phyloP scores from a whole-genome alignment of 2,113 vertebrate species.

The Dolichallabes microphthalmus region DNA sequence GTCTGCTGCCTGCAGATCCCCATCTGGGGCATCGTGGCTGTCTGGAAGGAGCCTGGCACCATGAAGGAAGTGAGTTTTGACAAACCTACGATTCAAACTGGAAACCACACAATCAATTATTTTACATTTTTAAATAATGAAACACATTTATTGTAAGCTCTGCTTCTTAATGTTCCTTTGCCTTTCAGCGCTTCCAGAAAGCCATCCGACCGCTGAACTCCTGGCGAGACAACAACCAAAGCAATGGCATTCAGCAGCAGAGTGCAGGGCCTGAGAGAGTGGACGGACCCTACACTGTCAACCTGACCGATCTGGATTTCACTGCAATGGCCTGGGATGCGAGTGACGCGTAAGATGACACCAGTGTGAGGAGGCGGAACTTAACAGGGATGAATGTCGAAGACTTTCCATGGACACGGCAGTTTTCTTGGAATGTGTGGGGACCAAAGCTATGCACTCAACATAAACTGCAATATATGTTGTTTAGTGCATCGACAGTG shows the following conservation, averaged over 20 bases:
- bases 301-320: slow-evolving; percentile 72
- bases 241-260: slow-evolving; percentile 39
- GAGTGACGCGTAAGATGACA: slow-evolving; percentile 56
- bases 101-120: neutral
- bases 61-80: slow-evolving; percentile 73
- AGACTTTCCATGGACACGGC: neutral
- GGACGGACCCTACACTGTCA: slow-evolving; percentile 72
- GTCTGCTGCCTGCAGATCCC: slow-evolving; percentile 79
- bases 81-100: neutral
- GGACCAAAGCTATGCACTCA: neutral
- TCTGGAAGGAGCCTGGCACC: slow-evolving; percentile 75
- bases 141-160: neutral
- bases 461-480: neutral
- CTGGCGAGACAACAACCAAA: slow-evolving; percentile 71
- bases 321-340: slow-evolving; percentile 62
- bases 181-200: slow-evolving; percentile 74
- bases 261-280: slow-evolving; percentile 52
- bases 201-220: slow-evolving; percentile 75
- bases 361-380: neutral
- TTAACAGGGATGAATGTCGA: neutral
- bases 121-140: neutral
- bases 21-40: slow-evolving; percentile 75
- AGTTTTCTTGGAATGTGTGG: neutral
- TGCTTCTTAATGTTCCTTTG: neutral
- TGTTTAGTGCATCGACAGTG: neutral